These are phyloP conservation scores for Lasioglossum oenotherae DNA, from an alignment of 2,888 invertebrate genomes.

Conservation along the genomic window DNA sequence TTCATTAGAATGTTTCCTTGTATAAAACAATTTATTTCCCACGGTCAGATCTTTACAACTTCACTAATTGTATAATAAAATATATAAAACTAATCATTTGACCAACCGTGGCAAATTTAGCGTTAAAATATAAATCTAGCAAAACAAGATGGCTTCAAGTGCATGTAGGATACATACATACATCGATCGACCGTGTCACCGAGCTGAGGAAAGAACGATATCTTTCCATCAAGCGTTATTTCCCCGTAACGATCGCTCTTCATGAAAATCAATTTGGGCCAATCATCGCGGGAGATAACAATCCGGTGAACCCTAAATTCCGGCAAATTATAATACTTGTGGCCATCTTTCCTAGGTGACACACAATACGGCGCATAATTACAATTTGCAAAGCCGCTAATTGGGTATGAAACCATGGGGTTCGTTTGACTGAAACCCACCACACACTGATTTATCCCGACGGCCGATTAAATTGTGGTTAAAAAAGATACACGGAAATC, in stretches of 20 bases:
- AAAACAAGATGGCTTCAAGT: background rate
- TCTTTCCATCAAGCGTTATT: background rate
- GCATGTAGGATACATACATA: too few relatives aligned
- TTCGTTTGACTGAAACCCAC: constrained; percentile 31
- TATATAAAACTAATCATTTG: too few relatives aligned
- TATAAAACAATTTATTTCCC: too few relatives aligned
- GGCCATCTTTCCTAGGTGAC: constrained; percentile 18
- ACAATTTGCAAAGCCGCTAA: constrained; percentile 44
- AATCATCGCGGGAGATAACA: constrained; percentile 23
- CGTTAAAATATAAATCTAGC: background rate
- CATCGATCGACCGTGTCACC: background rate
- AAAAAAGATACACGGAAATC: constrained; percentile 41
- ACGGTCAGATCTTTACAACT: too few relatives aligned
- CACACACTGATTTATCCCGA: constrained; percentile 31
- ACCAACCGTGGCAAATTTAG: too few relatives aligned
- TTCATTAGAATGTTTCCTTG: too few relatives aligned
- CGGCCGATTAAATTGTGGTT: constrained; percentile 48
- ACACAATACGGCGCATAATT: constrained; percentile 44
- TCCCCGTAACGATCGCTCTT: background rate
- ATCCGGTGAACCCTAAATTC: constrained; percentile 27
- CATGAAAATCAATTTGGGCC: constrained; percentile 22
- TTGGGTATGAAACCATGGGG: constrained; percentile 48
- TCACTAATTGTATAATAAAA: too few relatives aligned
- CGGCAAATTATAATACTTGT: constrained; percentile 22
- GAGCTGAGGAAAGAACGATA: background rate